Base-by-base conservation (phyloP, 1,140 invertebrate species). In the Antheraea pernyi region DNA sequence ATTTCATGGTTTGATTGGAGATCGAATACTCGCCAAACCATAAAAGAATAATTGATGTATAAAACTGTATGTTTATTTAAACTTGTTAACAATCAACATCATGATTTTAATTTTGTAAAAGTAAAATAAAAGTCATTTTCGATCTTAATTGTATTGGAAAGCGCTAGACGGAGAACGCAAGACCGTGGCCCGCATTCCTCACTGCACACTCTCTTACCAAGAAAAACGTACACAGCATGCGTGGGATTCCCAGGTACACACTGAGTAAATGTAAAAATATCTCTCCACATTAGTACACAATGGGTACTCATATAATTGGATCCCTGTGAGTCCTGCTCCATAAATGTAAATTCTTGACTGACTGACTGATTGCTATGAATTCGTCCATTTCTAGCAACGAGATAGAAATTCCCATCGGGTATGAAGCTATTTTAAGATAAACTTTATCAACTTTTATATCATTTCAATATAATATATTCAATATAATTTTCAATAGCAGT, bases 201-300 rank as follows among this genome's bases (percentile, higher is more conserved):
- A 68, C 73, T 77, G 82, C 78, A 79, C 78, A 79, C 77, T 81
- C 80, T 78, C 76, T 73, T 81, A 81, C 77, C 73, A 81, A 82
- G 76, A 82, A 85, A 85, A 84, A 82, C 75, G 72, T 75, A 78
- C 76, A 68, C 65, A 66, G 65, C 83, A 69, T 74, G 78, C 75
- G 77, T 80, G 80, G 77, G 77, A 86, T 85, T 85, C 81, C 77
- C 77, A 73, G 67, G 78, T 77, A 75, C 73, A 75, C 67, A 62
- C 75, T 76, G 74, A 79, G 73, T 74, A 79, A 70, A 81, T 73
- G 46, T 13, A 53, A 53, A 85, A 83, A 83, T 83, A 79, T 69
- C 58, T 70, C 68, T 75, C 72, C 79, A 79, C 68, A 63, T 79
- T 53, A 53, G 76, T 76, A 80, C 68, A 84, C 82, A 82, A 83